Percentiles rank a stretch among this genome's conserved stretches.
Evolutionary conservation across 1,140 invertebrate genomes (phyloP).

Genomic region (Andrena cerasifolii): DNA sequence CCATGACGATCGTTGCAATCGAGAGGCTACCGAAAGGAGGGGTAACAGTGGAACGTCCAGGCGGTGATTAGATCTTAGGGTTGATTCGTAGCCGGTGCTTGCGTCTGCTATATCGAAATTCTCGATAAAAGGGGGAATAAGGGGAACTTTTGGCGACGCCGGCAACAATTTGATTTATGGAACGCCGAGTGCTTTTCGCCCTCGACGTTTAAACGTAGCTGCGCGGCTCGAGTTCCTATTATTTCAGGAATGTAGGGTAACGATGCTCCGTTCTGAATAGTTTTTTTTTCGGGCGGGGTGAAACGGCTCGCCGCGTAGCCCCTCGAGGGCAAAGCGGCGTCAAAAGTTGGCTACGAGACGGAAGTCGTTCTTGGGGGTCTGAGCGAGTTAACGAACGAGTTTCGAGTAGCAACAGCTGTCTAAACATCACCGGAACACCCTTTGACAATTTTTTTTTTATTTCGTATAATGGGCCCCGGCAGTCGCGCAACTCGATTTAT

Average conservation of each 20-base stretch:
- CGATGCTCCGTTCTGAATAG: slow-evolving; percentile 26
- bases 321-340: slow-evolving; percentile 5
- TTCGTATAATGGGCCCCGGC: slow-evolving; percentile 37
- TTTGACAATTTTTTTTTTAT: slow-evolving; percentile 63
- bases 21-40: slow-evolving; percentile 25
- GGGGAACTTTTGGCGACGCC: not conserved
- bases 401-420: slow-evolving; percentile 66
- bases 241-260: not conserved
- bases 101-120: slow-evolving; percentile 17
- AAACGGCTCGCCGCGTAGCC: not conserved
- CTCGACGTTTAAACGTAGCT: no score
- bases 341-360: slow-evolving; percentile 31
- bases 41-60: slow-evolving; percentile 6
- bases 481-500: slow-evolving; percentile 42
- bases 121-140: not conserved
- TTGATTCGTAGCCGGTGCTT: slow-evolving; percentile 20
- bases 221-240: not conserved
- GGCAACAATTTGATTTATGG: slow-evolving; percentile 23
- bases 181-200: not conserved
- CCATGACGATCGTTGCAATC: slow-evolving; percentile 28
- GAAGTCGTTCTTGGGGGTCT: slow-evolving; percentile 59
- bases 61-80: slow-evolving; percentile 47
- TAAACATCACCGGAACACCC: slow-evolving; percentile 59
- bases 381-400: slow-evolving; percentile 64
- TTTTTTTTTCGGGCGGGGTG: slow-evolving; percentile 19